phyloP scores from a whole-genome alignment of 2,113 vertebrate genomes.

The Syngnathus floridae region DNA sequence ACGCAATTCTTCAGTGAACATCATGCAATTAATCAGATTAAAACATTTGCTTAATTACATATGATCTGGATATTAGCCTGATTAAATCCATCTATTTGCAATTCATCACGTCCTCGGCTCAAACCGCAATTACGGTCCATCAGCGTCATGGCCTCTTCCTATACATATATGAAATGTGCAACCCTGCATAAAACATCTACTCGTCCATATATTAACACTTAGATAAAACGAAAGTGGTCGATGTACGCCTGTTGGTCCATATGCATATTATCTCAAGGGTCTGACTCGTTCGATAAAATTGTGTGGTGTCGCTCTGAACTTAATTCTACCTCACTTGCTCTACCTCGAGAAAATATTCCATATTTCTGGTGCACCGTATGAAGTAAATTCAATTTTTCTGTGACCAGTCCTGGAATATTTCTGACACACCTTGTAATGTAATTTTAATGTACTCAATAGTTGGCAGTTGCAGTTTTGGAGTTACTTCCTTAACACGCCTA shows the following conservation, averaged over 20 bases:
- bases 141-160: not conserved
- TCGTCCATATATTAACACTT: constrained; percentile 11
- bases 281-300: constrained; percentile 28
- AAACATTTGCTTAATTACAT: not conserved
- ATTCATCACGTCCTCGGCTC: not conserved
- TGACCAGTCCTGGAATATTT: not conserved
- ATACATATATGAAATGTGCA: not conserved
- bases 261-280: not conserved
- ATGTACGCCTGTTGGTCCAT: not conserved
- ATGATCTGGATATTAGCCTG: not conserved
- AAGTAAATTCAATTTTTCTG: too few relatives aligned
- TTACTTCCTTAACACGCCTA: not conserved
- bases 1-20: not conserved
- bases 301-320: constrained; percentile 12
- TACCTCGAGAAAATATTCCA: constrained; percentile 4
- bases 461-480: not conserved
- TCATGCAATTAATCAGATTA: not conserved
- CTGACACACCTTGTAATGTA: not conserved
- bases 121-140: not conserved
- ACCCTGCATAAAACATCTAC: not conserved
- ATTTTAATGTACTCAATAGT: not conserved
- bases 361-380: not conserved
- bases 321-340: constrained; percentile 7
- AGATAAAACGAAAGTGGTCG: constrained; percentile 3
- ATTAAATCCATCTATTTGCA: not conserved